Base-by-base conservation (phyloP, 2,113 vertebrate genomes). In the Prionailurus bengalensis region DNA sequence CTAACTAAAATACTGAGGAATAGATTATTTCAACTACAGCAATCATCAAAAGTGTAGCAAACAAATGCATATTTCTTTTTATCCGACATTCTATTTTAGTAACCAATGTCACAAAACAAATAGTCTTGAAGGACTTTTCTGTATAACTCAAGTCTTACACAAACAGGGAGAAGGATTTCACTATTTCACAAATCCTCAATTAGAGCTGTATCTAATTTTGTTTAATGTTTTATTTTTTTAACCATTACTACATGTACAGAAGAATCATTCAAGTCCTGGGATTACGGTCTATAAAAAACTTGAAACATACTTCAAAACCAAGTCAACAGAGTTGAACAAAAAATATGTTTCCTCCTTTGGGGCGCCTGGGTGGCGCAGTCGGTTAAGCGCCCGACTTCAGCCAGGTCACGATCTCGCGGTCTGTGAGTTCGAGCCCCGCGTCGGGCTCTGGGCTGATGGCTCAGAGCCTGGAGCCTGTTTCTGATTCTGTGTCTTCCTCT, bases 1-100 rank as follows among this genome's bases (percentile, higher is more conserved):
- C n/a, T 92, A 95, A 93, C 94, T 91, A 97, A 91, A 96, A 92
- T 70, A 91, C 82, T 65, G 66, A 71, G 66, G 21, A 95, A 78
- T 5, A 79, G 14, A 97, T 63, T 94, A 95, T 92, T 95, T 91
- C 81, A 89, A 91, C 68, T 86, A 78, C 1, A 91, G 31, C 39
- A 91, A 78, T 88, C 93, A 97, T 73, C 61, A 87, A 74, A 97
- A 94, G 16, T 61, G 8, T 51, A 84, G 76, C 27, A 92, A 36
- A 89, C n/a, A 96, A 89, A 95, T 76, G 15, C 29, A 25, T 74
- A 68, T 96, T 95, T 93, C 51, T 71, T 61, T 82, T 93, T 86
- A 73, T 19, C 3, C 33, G 68, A 51, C 81, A 91, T 81, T 66
- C 42, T 53, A 74, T 45, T 91, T 85, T 68, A 91, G 86, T 66